A percentile compares a stretch with the other conserved stretches of the same genome.
Conservation (phyloP, 1,140 invertebrate genomes). For the Scylla paramamosain region DNA sequence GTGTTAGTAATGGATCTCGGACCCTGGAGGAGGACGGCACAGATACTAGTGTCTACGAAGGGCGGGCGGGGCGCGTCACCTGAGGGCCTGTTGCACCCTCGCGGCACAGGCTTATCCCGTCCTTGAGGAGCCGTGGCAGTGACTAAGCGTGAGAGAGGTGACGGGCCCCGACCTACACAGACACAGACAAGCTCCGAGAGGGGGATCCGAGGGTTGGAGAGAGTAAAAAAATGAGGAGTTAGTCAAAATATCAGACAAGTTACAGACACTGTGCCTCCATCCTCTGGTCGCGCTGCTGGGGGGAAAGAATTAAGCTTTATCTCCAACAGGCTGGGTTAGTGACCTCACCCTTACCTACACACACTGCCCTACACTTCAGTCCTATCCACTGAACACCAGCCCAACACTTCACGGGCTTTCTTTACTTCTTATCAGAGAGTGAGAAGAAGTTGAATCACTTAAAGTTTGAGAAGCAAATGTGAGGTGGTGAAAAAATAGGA, state of each 20-base stretch:
- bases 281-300: conserved; percentile 55
- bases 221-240: conserved; percentile 41
- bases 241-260: conserved; percentile 44
- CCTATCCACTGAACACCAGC: too few species aligned
- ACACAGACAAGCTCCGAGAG: conserved; percentile 63
- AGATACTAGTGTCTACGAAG: conserved; percentile 57
- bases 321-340: background rate
- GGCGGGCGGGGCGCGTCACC: conserved; percentile 40
- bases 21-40: conserved; percentile 79
- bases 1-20: conserved; percentile 85
- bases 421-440: too few species aligned
- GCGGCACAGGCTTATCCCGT: too few species aligned
- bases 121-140: too few species aligned
- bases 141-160: background rate
- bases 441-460: too few species aligned
- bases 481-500: background rate
- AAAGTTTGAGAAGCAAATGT: background rate
- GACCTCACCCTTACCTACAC: conserved; percentile 29
- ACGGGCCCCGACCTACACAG: conserved; percentile 61
- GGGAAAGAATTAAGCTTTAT: background rate
- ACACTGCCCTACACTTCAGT: background rate
- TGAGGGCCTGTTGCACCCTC: too few species aligned
- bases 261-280: conserved; percentile 60
- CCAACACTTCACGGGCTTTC: too few species aligned
- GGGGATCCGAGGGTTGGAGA: conserved; percentile 55